Evolutionary conservation across 2,888 invertebrate species (phyloP).

Genomic region (Lasioglossum calceatum): DNA sequence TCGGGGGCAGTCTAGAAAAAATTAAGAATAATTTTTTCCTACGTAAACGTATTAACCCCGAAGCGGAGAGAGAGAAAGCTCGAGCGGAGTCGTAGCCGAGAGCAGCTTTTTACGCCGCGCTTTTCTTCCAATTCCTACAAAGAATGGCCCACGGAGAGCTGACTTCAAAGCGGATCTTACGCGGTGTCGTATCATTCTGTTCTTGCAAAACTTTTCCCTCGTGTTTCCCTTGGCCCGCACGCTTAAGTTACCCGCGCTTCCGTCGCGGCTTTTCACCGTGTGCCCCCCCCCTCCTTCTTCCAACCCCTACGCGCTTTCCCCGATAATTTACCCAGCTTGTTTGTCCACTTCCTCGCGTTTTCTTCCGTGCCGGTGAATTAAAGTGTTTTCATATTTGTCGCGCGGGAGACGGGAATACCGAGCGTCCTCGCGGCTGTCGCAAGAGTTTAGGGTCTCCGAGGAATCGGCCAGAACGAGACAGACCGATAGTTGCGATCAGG

Average conservation of each 20-base stretch:
- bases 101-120: conserved; percentile 68
- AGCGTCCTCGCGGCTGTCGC: not conserved
- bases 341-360: conserved; percentile 30
- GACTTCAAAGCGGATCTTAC: conserved; percentile 74
- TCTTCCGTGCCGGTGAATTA: conserved; percentile 13
- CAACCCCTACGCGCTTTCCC: conserved; percentile 15
- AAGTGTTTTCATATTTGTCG: conserved; percentile 26
- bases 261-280: conserved; percentile 43
- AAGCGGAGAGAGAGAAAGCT: not conserved
- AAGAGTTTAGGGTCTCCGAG: not conserved
- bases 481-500: not conserved
- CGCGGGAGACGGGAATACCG: not conserved
- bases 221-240: conserved; percentile 51
- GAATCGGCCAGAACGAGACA: not conserved
- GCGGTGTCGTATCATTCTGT: conserved; percentile 71
- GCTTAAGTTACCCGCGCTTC: conserved; percentile 55
- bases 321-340: conserved; percentile 40
- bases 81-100: conserved; percentile 24
- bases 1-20: conserved; percentile 71
- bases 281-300: not conserved
- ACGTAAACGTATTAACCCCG: conserved; percentile 80
- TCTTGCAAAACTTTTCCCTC: conserved; percentile 55
- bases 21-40: conserved; percentile 82
- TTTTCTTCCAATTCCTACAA: conserved; percentile 76
- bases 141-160: conserved; percentile 65